Percentiles rank a stretch among this genome's conserved stretches.
These are phyloP conservation scores for Phaedon cochleariae DNA, from an alignment of 2,888 invertebrate genomes.

Conservation along the genomic window DNA sequence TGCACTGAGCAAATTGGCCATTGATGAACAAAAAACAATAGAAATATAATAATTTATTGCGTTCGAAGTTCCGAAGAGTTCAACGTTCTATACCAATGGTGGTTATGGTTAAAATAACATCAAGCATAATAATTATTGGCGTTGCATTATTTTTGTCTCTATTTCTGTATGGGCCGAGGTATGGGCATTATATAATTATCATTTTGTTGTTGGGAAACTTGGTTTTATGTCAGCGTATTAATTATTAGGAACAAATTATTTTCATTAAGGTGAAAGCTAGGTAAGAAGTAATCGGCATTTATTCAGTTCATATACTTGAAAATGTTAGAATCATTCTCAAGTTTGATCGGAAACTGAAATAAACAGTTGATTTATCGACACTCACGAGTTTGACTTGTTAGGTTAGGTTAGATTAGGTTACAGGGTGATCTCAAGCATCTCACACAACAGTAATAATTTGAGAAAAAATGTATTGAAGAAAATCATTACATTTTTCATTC, in stretches of 20 bases:
- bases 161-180: slow-evolving; percentile 4
- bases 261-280: slow-evolving; percentile 29
- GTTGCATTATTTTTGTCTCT: not conserved
- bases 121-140: not conserved
- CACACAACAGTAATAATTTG: too few species aligned
- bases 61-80: not conserved
- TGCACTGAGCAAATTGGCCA: not conserved
- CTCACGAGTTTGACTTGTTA: too few species aligned
- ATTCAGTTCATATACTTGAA: slow-evolving; percentile 21
- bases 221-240: slow-evolving; percentile 21
- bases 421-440: too few species aligned
- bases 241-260: slow-evolving; percentile 29
- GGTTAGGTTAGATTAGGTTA: too few species aligned
- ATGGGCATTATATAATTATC: slow-evolving; percentile 11
- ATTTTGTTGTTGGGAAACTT: slow-evolving; percentile 24
- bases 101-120: not conserved
- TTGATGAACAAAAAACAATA: not conserved
- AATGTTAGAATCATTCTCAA: not conserved
- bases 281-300: slow-evolving; percentile 10
- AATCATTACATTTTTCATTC: too few species aligned
- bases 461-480: too few species aligned
- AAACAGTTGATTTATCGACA: too few species aligned
- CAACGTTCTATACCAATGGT: not conserved
- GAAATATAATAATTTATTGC: not conserved
- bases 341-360: not conserved